Percentiles rank a stretch among this genome's conserved stretches.
Evolutionary conservation across 2,888 invertebrate species (phyloP).

Genomic region (Drosophila ustulata): DNA sequence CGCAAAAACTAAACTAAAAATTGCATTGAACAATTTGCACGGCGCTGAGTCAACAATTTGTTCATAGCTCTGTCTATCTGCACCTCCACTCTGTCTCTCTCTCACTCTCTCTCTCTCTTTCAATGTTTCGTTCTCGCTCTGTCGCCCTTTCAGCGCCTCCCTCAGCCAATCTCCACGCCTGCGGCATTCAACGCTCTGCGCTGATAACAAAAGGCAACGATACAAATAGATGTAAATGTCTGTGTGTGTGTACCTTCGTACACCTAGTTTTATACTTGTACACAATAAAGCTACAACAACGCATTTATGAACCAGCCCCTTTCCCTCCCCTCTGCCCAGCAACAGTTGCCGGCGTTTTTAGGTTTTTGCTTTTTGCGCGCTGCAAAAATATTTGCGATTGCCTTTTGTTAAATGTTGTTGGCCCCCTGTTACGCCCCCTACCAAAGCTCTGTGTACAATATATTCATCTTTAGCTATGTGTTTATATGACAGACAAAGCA

Average conservation of each 20-base stretch:
- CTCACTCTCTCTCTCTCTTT: not conserved
- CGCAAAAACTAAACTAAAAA: conserved; percentile 49
- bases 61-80: conserved; percentile 23
- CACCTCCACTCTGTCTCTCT: not conserved
- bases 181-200: conserved; percentile 12
- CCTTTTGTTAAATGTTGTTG: conserved; percentile 69
- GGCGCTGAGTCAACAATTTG: conserved; percentile 75
- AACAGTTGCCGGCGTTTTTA: conserved; percentile 44
- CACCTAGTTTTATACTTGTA: conserved; percentile 33
- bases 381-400: conserved; percentile 70
- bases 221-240: conserved; percentile 34
- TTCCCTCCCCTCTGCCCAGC: not conserved
- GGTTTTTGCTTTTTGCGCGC: conserved; percentile 47
- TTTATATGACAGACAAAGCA: conserved; percentile 51
- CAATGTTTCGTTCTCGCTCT: not conserved
- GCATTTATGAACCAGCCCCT: conserved; percentile 17
- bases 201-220: conserved; percentile 71
- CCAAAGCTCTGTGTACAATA: conserved; percentile 6
- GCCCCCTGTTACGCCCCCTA: conserved; percentile 20
- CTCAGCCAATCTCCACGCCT: not conserved
- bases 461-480: conserved; percentile 39
- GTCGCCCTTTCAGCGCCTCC: not conserved
- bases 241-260: conserved; percentile 23
- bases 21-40: conserved; percentile 66
- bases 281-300: conserved; percentile 46